These are phyloP conservation scores for Momotus momota DNA, from an alignment of 2,797 vertebrate genomes.

Conservation along the genomic window DNA sequence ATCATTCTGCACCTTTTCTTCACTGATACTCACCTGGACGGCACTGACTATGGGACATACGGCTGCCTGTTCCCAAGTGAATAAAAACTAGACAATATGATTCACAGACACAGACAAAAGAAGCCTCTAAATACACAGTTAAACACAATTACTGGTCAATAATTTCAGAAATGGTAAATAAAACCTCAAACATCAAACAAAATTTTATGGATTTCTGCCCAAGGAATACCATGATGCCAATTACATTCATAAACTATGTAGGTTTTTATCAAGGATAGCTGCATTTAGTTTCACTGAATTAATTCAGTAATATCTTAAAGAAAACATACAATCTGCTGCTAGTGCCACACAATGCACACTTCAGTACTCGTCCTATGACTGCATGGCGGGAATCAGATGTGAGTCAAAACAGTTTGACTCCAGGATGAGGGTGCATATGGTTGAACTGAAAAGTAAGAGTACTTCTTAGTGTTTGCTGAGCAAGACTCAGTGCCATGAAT, in stretches of 20 bases:
- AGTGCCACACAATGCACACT: background rate
- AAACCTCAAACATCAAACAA: background rate
- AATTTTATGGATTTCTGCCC: background rate
- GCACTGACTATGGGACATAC: background rate
- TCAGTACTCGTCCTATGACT: background rate
- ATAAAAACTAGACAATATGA: background rate
- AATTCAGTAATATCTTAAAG: background rate
- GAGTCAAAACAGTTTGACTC: background rate
- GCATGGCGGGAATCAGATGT: no score
- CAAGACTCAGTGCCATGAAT: background rate
- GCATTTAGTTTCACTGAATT: background rate
- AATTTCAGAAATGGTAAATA: background rate
- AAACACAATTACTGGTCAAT: background rate
- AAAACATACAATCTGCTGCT: background rate
- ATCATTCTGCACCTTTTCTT: background rate
- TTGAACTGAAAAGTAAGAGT: background rate
- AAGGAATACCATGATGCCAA: background rate
- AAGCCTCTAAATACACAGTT: background rate
- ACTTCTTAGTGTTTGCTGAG: background rate
- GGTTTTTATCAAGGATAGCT: background rate
- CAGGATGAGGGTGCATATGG: background rate
- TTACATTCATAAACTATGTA: background rate
- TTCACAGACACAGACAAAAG: background rate
- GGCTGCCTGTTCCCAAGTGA: background rate
- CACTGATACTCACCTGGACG: background rate